phyloP scores from a whole-genome alignment of 2,888 invertebrate species.

The Calliscelio sp. region DNA sequence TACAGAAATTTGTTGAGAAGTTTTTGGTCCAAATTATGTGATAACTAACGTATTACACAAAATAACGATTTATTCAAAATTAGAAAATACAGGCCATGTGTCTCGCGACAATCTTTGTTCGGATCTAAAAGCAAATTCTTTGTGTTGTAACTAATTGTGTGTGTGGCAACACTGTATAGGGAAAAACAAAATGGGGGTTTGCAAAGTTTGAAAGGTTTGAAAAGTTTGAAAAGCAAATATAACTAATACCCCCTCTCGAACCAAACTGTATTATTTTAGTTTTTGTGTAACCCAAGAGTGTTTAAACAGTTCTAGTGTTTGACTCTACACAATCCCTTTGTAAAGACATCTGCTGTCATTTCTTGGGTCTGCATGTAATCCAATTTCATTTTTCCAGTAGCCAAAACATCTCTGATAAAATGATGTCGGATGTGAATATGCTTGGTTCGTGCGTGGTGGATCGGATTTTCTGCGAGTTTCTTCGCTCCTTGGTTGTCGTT shows the following conservation, averaged over 20 bases:
- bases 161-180: too few species aligned
- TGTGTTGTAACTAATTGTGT: too few species aligned
- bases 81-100: too few species aligned
- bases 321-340: neutral
- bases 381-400: neutral
- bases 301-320: conserved; percentile 3
- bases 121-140: too few species aligned
- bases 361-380: neutral
- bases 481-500: conserved; percentile 21
- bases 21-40: too few species aligned
- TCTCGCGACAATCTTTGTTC: too few species aligned
- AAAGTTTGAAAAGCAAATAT: neutral
- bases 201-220: neutral
- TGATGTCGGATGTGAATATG: conserved; percentile 20
- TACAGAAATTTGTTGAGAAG: too few species aligned
- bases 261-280: neutral
- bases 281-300: neutral
- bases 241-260: conserved; percentile 2
- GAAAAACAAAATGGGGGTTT: too few species aligned
- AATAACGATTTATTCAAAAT: too few species aligned
- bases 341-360: conserved; percentile 7
- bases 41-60: too few species aligned
- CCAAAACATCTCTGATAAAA: conserved; percentile 2
- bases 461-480: conserved; percentile 21
- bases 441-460: conserved; percentile 4